A percentile compares a stretch with the other conserved stretches of the same genome.
These are phyloP conservation scores for Myotis findleyi DNA, from an alignment of 2,797 vertebrate genomes.

Conservation along the genomic window DNA sequence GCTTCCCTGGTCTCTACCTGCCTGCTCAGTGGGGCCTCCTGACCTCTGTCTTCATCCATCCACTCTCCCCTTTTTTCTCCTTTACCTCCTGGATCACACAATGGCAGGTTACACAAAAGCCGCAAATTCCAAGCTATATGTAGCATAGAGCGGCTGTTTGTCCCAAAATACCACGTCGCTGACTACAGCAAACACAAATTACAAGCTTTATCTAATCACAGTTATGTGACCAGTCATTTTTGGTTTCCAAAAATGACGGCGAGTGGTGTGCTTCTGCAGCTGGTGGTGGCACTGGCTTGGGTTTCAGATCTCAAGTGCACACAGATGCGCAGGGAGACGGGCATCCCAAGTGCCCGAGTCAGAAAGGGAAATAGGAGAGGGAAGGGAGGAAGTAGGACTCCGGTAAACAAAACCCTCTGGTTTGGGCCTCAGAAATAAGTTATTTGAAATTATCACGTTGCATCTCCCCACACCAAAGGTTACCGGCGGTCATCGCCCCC, in stretches of 20 bases:
- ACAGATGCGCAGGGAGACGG: conserved; percentile 64
- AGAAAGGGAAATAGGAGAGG: conserved; percentile 75
- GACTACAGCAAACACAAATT: conserved; percentile 90
- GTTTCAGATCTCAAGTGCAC: conserved; percentile 76
- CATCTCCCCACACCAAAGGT: background rate
- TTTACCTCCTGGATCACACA: conserved; percentile 73
- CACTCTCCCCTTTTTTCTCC: conserved; percentile 48
- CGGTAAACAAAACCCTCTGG: background rate
- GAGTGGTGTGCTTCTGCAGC: conserved; percentile 79
- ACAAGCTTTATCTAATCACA: conserved; percentile 87
- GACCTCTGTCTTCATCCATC: conserved; percentile 44
- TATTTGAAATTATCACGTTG: background rate
- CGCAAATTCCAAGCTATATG: conserved; percentile 89
- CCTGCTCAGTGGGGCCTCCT: background rate
- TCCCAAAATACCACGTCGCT: conserved; percentile 87
- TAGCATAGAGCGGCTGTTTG: conserved; percentile 86
- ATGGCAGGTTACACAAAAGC: conserved; percentile 86
- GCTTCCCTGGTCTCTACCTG: background rate
- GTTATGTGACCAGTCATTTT: conserved; percentile 84
- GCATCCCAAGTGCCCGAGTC: conserved; percentile 63
- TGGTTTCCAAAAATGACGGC: conserved; percentile 84
- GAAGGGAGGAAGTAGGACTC: conserved; percentile 61
- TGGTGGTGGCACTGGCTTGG: conserved; percentile 70
- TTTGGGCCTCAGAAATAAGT: background rate
- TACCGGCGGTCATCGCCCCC: background rate